Percentiles rank a stretch among this genome's conserved stretches.
Conservation (phyloP, 2,888 invertebrate species). For the Nycteola revayana region DNA sequence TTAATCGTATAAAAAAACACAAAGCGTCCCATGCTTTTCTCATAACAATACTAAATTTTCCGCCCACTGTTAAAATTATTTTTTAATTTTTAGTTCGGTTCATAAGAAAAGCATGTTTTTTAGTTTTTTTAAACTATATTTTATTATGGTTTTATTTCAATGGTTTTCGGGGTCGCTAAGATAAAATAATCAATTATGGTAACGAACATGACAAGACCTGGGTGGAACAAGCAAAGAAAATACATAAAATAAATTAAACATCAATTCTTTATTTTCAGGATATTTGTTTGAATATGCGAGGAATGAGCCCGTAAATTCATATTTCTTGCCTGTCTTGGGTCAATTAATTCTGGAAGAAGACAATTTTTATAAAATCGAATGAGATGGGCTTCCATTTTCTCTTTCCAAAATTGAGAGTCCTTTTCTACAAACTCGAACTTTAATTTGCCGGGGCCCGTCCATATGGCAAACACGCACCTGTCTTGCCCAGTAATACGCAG, state of each 20-base stretch:
- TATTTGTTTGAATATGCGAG: background rate
- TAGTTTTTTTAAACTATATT: too few species aligned
- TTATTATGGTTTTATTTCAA: too few species aligned
- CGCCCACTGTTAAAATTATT: too few species aligned
- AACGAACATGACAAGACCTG: background rate
- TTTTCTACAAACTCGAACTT: background rate
- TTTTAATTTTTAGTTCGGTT: too few species aligned
- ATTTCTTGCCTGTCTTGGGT: background rate
- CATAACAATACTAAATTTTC: too few species aligned
- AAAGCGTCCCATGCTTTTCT: too few species aligned
- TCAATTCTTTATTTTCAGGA: background rate
- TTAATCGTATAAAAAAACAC: too few species aligned
- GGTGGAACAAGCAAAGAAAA: background rate
- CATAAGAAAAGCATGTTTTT: too few species aligned
- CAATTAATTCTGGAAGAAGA: background rate
- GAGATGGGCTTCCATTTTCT: background rate
- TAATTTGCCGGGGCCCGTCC: background rate
- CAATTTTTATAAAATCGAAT: background rate
- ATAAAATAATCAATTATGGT: background rate
- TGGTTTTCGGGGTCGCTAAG: too few species aligned
- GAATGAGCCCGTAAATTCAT: background rate
- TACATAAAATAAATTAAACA: too few species aligned
- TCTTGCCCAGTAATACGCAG: background rate
- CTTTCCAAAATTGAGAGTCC: background rate
- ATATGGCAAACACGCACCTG: too few species aligned